phyloP scores from a whole-genome alignment of 2,888 invertebrate genomes.

The Spialia ferax region DNA sequence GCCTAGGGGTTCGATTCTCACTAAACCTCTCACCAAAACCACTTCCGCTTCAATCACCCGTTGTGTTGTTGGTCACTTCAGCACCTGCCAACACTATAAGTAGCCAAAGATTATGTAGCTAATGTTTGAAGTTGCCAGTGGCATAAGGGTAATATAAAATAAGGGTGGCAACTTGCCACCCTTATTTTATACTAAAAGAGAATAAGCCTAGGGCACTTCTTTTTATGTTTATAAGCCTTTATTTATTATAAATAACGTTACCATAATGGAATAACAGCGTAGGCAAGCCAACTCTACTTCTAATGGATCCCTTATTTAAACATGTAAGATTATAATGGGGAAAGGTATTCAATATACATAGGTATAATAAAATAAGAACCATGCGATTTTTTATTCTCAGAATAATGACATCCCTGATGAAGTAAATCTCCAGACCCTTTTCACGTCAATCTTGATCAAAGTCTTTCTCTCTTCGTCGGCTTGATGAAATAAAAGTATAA shows the following conservation, averaged over 20 bases:
- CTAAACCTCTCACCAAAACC: too few species aligned
- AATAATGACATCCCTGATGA: slow-evolving; percentile 7
- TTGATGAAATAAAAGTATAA: slow-evolving; percentile 2
- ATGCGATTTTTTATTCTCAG: not conserved
- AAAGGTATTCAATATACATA: not conserved
- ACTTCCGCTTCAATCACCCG: too few species aligned
- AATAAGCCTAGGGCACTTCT: too few species aligned
- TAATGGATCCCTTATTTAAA: not conserved
- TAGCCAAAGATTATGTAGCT: too few species aligned
- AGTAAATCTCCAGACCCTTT: slow-evolving; percentile 2
- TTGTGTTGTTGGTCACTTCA: too few species aligned
- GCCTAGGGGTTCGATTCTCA: too few species aligned
- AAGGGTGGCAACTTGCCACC: too few species aligned
- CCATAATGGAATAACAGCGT: not conserved
- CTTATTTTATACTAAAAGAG: too few species aligned
- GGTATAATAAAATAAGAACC: not conserved
- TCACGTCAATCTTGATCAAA: slow-evolving; percentile 2
- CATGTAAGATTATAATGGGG: not conserved
- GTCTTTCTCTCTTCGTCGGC: not conserved
- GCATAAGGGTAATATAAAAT: too few species aligned
- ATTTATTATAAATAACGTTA: not conserved
- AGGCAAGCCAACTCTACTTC: not conserved
- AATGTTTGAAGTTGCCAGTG: too few species aligned
- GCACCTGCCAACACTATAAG: too few species aligned
- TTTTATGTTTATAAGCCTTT: too few species aligned